Evolutionary conservation across 2,797 vertebrate species (phyloP), one percentile per base, ranked within the genome.

Genomic region (Mastacembelus armatus): DNA sequence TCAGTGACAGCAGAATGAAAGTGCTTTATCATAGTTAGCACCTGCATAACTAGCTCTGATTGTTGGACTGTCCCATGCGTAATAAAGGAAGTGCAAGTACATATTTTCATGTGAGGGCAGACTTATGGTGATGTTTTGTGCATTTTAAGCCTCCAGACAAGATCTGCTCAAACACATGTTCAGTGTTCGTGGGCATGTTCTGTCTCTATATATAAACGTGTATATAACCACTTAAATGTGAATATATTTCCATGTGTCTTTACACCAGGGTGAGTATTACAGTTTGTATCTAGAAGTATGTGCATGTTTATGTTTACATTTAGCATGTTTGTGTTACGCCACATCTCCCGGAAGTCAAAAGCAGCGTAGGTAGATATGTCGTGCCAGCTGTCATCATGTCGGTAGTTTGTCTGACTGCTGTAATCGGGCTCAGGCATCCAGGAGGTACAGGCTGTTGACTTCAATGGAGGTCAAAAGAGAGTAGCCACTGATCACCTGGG

Each of bases 1-100:
- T 76, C 70, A 19, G 71, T 71, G 75, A 86, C 77, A 72, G 85
- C 76, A 56, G 60, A 86, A 80, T 65, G 75, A 88, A 88, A 87
- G 75, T 89, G 86, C 86, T 78, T 86, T 71, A 89, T 88, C 84
- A 79, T 84, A 72, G 81, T 87, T 72, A 71, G 73, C 48, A 32
- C 30, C 56, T 22, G 44, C 79, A 81, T 79, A 58, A 38, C 70
- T 74, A 40, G 61, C 54, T 66, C 64, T 49, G 62, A 79, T 75
- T 73, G 61, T 67, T 33, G 32, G 57, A 59, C 52, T 33, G 44
- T 71, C 29, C 61, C 3, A 5, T 66, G 79, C 79, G 70, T 83
- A 81, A 83, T 73, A 84, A 67, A 80, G 77, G 77, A 62, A 71
- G 51, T 77, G 55, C 81, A 54, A 69, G 36, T 73, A 52, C 59